These are phyloP conservation scores for Fukomys damarensis DNA, from an alignment of 2,113 vertebrate genomes.

Conservation along the genomic window DNA sequence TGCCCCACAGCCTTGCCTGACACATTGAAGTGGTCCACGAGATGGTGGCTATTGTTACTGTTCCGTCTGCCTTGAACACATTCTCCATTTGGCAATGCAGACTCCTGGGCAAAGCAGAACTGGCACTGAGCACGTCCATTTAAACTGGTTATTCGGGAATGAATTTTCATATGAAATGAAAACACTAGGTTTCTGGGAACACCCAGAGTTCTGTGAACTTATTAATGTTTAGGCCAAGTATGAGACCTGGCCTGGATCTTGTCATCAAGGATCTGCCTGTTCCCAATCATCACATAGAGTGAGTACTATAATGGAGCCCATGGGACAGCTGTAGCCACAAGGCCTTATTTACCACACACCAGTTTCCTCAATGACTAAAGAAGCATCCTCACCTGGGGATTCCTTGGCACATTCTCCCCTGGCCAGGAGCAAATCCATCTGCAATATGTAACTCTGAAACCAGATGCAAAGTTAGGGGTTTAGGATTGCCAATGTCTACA, in stretches of 20 bases:
- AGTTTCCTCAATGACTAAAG: neutral
- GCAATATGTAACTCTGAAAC: neutral
- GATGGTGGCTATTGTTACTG: neutral
- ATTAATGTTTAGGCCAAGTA: neutral
- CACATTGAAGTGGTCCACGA: neutral
- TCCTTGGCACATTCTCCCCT: neutral
- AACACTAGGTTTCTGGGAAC: constrained; percentile 39
- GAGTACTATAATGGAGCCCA: neutral
- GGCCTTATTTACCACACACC: neutral
- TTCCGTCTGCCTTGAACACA: neutral
- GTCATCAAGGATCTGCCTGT: neutral
- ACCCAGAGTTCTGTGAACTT: constrained; percentile 42
- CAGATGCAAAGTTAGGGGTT: neutral
- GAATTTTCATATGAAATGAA: constrained; percentile 56
- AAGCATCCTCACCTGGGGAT: neutral
- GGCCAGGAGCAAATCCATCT: neutral
- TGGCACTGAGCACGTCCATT: neutral
- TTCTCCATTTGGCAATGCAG: neutral
- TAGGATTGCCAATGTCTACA: neutral
- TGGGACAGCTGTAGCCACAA: neutral
- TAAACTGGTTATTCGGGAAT: constrained; percentile 10
- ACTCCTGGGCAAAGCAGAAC: neutral
- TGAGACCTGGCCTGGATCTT: neutral
- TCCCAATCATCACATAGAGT: neutral
- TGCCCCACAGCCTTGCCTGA: neutral